phyloP scores from a whole-genome alignment of 2,113 vertebrate genomes.

The Hyaena hyaena region DNA sequence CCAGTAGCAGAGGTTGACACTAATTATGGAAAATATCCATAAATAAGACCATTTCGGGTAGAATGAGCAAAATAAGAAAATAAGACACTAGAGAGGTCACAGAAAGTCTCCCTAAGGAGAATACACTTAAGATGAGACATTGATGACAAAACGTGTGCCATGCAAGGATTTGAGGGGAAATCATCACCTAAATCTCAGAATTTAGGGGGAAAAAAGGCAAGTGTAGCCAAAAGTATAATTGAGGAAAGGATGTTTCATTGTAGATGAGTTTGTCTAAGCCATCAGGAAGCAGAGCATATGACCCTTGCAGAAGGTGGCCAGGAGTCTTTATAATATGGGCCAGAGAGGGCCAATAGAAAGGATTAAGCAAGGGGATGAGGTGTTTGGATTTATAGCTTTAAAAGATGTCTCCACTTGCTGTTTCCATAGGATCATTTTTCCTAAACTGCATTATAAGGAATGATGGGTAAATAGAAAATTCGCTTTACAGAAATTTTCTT shows the following conservation, averaged over 20 bases:
- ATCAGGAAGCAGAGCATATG: neutral
- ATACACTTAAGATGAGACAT: neutral
- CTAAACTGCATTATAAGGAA: neutral
- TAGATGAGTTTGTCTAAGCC: neutral
- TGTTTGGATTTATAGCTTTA: constrained; percentile 15
- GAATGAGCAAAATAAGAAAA: neutral
- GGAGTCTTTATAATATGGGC: neutral
- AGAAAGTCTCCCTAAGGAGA: neutral
- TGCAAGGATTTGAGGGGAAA: neutral
- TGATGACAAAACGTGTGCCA: neutral
- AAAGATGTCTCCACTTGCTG: constrained; percentile 16
- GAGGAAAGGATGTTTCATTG: neutral
- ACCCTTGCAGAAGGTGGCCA: neutral
- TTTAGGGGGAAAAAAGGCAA: neutral
- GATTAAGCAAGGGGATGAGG: neutral
- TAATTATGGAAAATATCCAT: neutral
- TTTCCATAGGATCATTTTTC: constrained; percentile 28
- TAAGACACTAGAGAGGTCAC: neutral
- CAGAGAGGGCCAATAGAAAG: neutral
- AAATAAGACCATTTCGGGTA: neutral
- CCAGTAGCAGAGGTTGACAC: neutral
- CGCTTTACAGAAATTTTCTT: constrained; percentile 45
- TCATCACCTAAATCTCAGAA: neutral
- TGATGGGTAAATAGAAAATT: constrained; percentile 53
- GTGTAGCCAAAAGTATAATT: neutral